A percentile compares a stretch with the other conserved stretches of the same genome.
phyloP scores from a whole-genome alignment of 2,113 vertebrate genomes.

The Otis tarda region DNA sequence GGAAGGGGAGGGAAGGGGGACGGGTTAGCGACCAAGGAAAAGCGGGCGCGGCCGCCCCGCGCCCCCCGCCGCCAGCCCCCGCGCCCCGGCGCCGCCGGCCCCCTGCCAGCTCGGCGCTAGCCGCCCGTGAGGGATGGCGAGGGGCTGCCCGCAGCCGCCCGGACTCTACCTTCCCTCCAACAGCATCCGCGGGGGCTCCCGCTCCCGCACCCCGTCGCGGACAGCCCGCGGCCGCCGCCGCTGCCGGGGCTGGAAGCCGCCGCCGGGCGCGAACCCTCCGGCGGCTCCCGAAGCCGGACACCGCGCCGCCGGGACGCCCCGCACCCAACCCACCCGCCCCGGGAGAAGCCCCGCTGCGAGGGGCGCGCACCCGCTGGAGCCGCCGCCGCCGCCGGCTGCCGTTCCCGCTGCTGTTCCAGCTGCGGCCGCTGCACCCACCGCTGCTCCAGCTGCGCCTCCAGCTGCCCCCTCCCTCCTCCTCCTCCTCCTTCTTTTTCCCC shows the following conservation, averaged over 20 bases:
- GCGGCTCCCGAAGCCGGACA: too few species aligned
- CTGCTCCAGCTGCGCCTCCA: conserved; percentile 39
- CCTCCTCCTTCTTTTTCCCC: conserved; percentile 14
- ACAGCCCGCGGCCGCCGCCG: background rate
- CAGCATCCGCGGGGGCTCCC: background rate
- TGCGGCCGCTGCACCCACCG: conserved; percentile 43
- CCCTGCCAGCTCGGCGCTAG: too few species aligned
- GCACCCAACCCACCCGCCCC: background rate
- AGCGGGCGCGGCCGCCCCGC: background rate
- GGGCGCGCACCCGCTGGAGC: conserved; percentile 64
- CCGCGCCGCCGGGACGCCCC: background rate
- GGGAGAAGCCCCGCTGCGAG: background rate
- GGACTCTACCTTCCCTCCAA: background rate
- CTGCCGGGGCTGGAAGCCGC: background rate
- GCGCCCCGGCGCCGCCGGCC: background rate
- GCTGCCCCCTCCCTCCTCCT: conserved; percentile 42
- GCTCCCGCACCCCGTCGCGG: background rate
- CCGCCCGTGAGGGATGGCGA: background rate
- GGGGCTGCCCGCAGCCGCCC: background rate
- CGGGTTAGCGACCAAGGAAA: background rate
- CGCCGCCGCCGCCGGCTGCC: background rate
- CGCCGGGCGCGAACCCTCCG: background rate
- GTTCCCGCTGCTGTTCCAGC: conserved; percentile 19
- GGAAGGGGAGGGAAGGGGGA: too few species aligned
- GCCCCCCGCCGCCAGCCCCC: background rate